Percentiles rank a stretch among this genome's conserved stretches.
phyloP scores from a whole-genome alignment of 2,888 invertebrate genomes.

The Cryptocephalus primarius region DNA sequence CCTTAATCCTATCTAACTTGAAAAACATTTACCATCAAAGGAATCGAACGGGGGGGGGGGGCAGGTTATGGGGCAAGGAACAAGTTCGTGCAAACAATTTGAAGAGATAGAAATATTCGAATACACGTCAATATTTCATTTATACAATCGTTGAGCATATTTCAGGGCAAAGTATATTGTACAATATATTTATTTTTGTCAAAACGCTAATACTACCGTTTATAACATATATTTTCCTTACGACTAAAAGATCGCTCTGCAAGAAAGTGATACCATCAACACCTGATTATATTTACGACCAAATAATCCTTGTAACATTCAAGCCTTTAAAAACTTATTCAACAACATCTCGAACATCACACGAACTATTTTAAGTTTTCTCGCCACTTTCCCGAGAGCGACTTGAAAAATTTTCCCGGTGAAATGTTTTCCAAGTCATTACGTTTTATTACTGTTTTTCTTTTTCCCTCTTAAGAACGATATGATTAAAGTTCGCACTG shows the following conservation, averaged over 20 bases:
- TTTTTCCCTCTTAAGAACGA: slow-evolving; percentile 23
- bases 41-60: neutral
- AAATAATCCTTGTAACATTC: neutral
- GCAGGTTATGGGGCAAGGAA: no score
- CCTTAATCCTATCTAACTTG: slow-evolving; percentile 11
- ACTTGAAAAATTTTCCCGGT: no score
- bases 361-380: no score
- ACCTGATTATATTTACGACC: slow-evolving; percentile 1
- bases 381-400: no score
- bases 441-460: slow-evolving; percentile 6
- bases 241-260: slow-evolving; percentile 6
- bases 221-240: slow-evolving; percentile 7
- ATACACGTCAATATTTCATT: slow-evolving; percentile 4
- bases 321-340: no score
- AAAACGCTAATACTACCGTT: neutral
- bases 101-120: neutral
- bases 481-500: slow-evolving; percentile 31
- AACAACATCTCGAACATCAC: no score
- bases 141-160: slow-evolving; percentile 16
- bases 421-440: slow-evolving; percentile 8
- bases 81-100: neutral
- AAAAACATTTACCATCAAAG: slow-evolving; percentile 15
- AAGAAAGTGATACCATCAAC: neutral
- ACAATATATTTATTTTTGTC: slow-evolving; percentile 7
- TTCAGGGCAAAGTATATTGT: slow-evolving; percentile 15